phyloP scores from a whole-genome alignment of 2,797 vertebrate genomes.

The Vespertilio murinus region DNA sequence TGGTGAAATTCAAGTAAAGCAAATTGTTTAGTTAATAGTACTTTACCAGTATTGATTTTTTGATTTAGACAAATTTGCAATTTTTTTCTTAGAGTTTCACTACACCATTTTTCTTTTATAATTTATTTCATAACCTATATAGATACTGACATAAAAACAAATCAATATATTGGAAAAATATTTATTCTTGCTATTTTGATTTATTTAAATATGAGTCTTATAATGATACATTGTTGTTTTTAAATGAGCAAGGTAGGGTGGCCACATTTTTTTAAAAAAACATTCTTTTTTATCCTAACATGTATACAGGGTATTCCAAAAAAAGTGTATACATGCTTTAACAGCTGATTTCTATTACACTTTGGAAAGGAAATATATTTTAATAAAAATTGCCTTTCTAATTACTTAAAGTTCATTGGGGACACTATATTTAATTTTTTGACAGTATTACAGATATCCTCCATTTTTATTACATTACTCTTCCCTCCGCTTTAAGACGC shows the following conservation, averaged over 20 bases:
- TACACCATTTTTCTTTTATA: not conserved
- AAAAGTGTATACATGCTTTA: too few relatives aligned
- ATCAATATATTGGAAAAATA: not conserved
- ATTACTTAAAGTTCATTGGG: too few relatives aligned
- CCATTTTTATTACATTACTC: not conserved
- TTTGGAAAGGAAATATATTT: too few relatives aligned
- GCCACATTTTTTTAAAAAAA: not conserved
- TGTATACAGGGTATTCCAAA: not conserved
- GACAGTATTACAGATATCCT: not conserved
- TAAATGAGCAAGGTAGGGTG: not conserved
- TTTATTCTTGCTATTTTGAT: not conserved
- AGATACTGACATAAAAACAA: not conserved
- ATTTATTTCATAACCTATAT: not conserved
- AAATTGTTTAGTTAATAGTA: not conserved
- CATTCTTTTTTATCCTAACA: not conserved
- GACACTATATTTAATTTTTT: not conserved
- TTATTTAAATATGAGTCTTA: not conserved
- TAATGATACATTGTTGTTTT: not conserved
- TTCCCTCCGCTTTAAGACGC: accelerated
- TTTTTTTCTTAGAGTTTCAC: not conserved
- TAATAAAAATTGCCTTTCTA: too few relatives aligned
- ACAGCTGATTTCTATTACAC: too few relatives aligned
- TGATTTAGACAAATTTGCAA: not conserved
- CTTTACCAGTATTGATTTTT: not conserved
- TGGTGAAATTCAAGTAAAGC: not conserved